These are phyloP conservation scores for Luperina testacea DNA, from an alignment of 2,888 invertebrate genomes.

Conservation along the genomic window DNA sequence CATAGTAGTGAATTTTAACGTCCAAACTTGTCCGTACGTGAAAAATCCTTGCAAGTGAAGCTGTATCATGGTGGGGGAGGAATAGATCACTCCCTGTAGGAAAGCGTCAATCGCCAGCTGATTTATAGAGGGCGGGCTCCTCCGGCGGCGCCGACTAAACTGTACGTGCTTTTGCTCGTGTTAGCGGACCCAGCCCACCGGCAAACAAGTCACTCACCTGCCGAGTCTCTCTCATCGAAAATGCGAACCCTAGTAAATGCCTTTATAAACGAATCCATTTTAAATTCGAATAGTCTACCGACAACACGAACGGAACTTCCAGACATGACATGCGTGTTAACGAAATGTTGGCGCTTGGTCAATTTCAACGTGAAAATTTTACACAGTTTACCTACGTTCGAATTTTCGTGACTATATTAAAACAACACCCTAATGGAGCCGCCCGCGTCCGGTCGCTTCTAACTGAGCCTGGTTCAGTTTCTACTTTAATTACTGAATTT, in stretches of 20 bases:
- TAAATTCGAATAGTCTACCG: slow-evolving; percentile 87
- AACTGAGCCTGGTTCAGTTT: slow-evolving; percentile 59
- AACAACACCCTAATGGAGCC: slow-evolving; percentile 70
- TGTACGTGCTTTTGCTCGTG: slow-evolving; percentile 87
- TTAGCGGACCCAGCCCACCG: slow-evolving; percentile 79
- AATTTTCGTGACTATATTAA: slow-evolving; percentile 78
- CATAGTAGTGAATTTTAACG: slow-evolving; percentile 72
- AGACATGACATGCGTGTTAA: slow-evolving; percentile 89
- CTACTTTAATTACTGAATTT: slow-evolving; percentile 73
- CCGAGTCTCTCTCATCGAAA: slow-evolving; percentile 86
- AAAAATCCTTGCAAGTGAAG: slow-evolving; percentile 86
- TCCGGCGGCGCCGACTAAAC: slow-evolving; percentile 84
- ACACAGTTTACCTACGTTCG: slow-evolving; percentile 72
- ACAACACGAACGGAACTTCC: slow-evolving; percentile 85
- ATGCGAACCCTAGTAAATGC: slow-evolving; percentile 87
- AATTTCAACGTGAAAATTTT: slow-evolving; percentile 80
- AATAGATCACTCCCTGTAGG: slow-evolving; percentile 90
- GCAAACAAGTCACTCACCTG: slow-evolving; percentile 90
- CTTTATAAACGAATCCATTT: slow-evolving; percentile 89
- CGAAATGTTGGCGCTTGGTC: slow-evolving; percentile 85
- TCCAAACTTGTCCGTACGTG: slow-evolving; percentile 75
- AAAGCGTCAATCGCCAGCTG: slow-evolving; percentile 89
- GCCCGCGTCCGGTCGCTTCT: slow-evolving; percentile 32
- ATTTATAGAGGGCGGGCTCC: slow-evolving; percentile 86
- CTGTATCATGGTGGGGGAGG: slow-evolving; percentile 85